phyloP scores from a whole-genome alignment of 2,797 vertebrate genomes.

The Cryptoblepharus egeriae region DNA sequence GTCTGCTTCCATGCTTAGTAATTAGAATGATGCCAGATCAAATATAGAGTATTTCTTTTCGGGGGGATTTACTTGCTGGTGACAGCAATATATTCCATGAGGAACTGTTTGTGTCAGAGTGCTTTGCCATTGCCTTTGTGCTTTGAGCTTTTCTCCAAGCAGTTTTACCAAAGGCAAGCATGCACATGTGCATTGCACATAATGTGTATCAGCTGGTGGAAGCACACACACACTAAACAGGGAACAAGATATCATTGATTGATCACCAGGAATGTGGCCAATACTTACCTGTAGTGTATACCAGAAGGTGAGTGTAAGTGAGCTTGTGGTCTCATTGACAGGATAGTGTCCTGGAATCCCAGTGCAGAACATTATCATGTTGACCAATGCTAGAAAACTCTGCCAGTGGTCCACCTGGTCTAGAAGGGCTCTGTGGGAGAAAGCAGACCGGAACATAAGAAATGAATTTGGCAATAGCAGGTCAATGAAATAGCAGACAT shows the following conservation, averaged over 20 bases:
- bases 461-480: neutral
- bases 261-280: neutral
- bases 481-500: neutral
- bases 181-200: too few relatives aligned
- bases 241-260: neutral
- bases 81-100: neutral
- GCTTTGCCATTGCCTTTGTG: neutral
- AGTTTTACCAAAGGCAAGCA: too few relatives aligned
- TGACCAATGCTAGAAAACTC: conserved; percentile 95
- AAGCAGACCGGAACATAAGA: conserved; percentile 1
- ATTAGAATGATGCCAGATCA: too few relatives aligned
- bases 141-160: too few relatives aligned
- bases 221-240: neutral
- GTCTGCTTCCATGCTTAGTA: too few relatives aligned
- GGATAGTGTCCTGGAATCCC: conserved; percentile 98
- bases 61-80: too few relatives aligned
- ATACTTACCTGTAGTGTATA: conserved; percentile 91
- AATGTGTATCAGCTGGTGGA: neutral
- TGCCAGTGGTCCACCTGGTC: conserved; percentile 99
- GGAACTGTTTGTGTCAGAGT: neutral
- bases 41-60: too few relatives aligned
- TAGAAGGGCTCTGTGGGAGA: conserved; percentile 85
- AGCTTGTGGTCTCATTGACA: conserved; percentile 97
- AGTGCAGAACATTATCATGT: conserved; percentile 99
- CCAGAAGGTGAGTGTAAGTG: conserved; percentile 98